These are phyloP conservation scores for Motacilla tschutschensis DNA, from an alignment of 2,113 vertebrate species.

Conservation along the genomic window DNA sequence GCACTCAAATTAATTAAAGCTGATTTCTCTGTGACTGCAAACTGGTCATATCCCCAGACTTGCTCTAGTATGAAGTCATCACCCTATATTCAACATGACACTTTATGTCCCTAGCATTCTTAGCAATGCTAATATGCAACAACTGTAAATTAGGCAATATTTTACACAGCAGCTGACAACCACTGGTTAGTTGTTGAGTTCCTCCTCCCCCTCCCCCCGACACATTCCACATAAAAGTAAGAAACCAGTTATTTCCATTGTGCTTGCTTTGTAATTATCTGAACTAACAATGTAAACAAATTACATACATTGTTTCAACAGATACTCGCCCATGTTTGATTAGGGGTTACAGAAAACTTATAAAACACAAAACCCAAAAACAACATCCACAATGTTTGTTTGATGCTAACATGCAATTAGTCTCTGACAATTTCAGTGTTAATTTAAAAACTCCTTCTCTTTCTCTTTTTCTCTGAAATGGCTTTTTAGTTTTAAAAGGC, in stretches of 20 bases:
- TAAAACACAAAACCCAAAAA: slow-evolving; percentile 61
- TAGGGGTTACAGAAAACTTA: slow-evolving; percentile 77
- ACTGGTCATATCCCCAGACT: slow-evolving; percentile 80
- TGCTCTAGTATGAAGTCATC: slow-evolving; percentile 86
- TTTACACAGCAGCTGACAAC: slow-evolving; percentile 70
- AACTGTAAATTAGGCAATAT: slow-evolving; percentile 68
- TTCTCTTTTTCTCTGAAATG: slow-evolving; percentile 8
- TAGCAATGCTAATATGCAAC: slow-evolving; percentile 68
- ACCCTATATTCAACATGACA: slow-evolving; percentile 79
- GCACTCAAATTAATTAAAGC: slow-evolving; percentile 91
- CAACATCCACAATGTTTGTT: slow-evolving; percentile 63
- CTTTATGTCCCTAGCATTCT: slow-evolving; percentile 73
- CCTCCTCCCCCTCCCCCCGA: background rate
- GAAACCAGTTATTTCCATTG: slow-evolving; percentile 72
- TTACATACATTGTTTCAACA: slow-evolving; percentile 74
- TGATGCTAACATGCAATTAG: slow-evolving; percentile 76
- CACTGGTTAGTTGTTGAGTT: slow-evolving; percentile 55
- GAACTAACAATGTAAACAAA: slow-evolving; percentile 80
- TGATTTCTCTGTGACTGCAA: slow-evolving; percentile 80
- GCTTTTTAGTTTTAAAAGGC: slow-evolving; percentile 54
- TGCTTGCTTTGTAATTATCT: slow-evolving; percentile 81
- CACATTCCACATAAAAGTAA: slow-evolving; percentile 65
- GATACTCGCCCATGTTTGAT: slow-evolving; percentile 70
- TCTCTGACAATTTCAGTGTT: slow-evolving; percentile 62
- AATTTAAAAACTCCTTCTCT: slow-evolving; percentile 63